A percentile compares a stretch with the other conserved stretches of the same genome.
Evolutionary conservation across 2,888 invertebrate genomes (phyloP).

Genomic region (Andricus curvator): DNA sequence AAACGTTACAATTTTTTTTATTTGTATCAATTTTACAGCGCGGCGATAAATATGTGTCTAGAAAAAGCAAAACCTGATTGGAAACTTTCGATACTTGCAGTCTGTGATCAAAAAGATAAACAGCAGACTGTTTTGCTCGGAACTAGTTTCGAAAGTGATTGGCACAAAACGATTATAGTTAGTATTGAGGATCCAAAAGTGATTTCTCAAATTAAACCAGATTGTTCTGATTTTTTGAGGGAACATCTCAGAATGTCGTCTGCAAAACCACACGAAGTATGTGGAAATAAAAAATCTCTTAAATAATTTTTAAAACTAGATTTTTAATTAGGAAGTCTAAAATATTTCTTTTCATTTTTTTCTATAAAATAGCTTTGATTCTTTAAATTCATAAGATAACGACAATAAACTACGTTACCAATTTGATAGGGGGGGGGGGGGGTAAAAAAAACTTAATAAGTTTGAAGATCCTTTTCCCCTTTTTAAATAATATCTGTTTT

Average conservation of each 20-base stretch:
- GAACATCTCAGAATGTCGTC: slow-evolving; percentile 16
- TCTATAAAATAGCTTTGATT: too few relatives aligned
- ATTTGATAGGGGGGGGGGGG: too few relatives aligned
- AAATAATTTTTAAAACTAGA: too few relatives aligned
- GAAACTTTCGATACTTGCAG: slow-evolving; percentile 45
- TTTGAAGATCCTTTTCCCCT: too few relatives aligned
- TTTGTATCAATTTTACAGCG: slow-evolving; percentile 5
- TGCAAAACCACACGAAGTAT: slow-evolving; percentile 37
- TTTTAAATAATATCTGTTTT: too few relatives aligned
- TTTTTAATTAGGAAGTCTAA: too few relatives aligned
- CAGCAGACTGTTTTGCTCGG: slow-evolving; percentile 46
- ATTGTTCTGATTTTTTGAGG: slow-evolving; percentile 27
- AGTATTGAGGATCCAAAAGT: slow-evolving; percentile 41
- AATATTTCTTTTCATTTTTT: too few relatives aligned
- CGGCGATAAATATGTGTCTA: slow-evolving; percentile 21
- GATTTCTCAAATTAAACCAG: slow-evolving; percentile 44
- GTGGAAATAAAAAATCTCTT: not conserved
- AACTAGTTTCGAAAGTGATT: slow-evolving; percentile 43
- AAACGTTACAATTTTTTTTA: not conserved
- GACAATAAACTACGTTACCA: too few relatives aligned
- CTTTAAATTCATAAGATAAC: too few relatives aligned
- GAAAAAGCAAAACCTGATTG: slow-evolving; percentile 25
- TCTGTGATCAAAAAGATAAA: slow-evolving; percentile 46
- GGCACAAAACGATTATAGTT: slow-evolving; percentile 46
- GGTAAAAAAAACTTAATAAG: too few relatives aligned